Base-by-base conservation (phyloP, 1,140 invertebrate species). In the Melitaea cinxia region DNA sequence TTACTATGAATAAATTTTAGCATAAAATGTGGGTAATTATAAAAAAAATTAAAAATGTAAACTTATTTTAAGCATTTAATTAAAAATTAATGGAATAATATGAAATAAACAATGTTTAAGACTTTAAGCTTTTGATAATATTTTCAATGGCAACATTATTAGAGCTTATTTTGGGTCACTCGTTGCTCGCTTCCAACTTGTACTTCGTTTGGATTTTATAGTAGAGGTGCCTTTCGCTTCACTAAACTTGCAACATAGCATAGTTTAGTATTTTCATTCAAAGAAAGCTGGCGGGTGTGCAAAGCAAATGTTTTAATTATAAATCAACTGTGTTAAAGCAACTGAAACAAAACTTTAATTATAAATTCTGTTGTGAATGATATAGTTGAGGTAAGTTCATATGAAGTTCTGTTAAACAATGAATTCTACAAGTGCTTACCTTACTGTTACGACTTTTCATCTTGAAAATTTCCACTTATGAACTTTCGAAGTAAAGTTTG, bases 141-240 rank as follows among this genome's bases (percentile, higher is more conserved):
- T 85, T 76, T 45, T 17, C 35, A 73, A 70, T 85, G 83, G 88
- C 85, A 91, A 89, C 86, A 91, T 82, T 82, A 74, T 64, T 70
- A 74, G 82, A 91, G 89, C 89, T 91, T 91, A 91, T 91, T 89
- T 90, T 91, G 89, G 88, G 89, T 91, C 88, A 91, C 77, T 91
- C 83, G 82, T 80, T 70, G 77, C 77, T 88, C 88, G 89, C 84
- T 89, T 91, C 87, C 85, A 89, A 89, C 86, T 91, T 91, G 88
- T 91, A 88, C 85, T 89, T 88, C 85, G 82, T 83, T 88, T 85
- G 80, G 80, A 77, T 85, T 84, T 83, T 83, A n/a, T n/a, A 81
- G 72, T 88, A 84, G 80, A 91, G 82, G 85, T 89, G 88, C 88
- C 88, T 91, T 91, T 91, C 88, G 88, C 88, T 91, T 88, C 85